Evolutionary conservation across 2,113 vertebrate genomes (phyloP), one percentile per base, ranked within the genome.

Genomic region (Passer domesticus): DNA sequence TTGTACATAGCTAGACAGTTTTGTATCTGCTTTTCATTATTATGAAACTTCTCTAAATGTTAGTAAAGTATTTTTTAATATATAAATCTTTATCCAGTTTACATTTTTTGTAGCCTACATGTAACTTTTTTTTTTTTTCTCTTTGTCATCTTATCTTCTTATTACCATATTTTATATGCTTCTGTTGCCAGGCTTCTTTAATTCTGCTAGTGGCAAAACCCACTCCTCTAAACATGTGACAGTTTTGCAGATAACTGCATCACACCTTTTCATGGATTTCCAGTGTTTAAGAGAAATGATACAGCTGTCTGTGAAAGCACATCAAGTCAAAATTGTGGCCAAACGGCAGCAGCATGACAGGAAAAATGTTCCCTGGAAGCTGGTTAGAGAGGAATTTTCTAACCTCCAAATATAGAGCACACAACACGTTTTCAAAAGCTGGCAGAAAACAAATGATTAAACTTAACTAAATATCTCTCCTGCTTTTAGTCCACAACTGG

Each of bases 1-100:
- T 70, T 79, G 23, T 50, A 59, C 33, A 27, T 11, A 77, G 78
- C 60, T 86, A 64, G 47, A 69, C 0, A 4, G 35, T 72, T 83
- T 68, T 64, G 41, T 92, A 30, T 79, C 87, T 96, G 89, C 59
- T 89, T 92, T 91, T 94, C 62, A 89, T 89, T 94, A 89, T 56
- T 80, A 58, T 39, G 24, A 27, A 72, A 63, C 81, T 89, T 89
- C 49, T 90, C 27, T 66, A 75, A 78, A 91, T 20, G 18, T 74
- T 67, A 70, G 44, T 92, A 70, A 95, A 96, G 49, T 83, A 72
- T 11, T 18, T 78, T 89, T 88, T 58, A 79, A 94, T 75, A 43
- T 78, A 90, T 58, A 89, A 93, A 91, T 77, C 37, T 90, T 49
- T 49, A 87, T 23, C 56, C 77, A 89, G 37, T 74, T 95, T 85